Base-by-base conservation (phyloP, 2,113 vertebrate genomes). In the Laterallus jamaicensis region DNA sequence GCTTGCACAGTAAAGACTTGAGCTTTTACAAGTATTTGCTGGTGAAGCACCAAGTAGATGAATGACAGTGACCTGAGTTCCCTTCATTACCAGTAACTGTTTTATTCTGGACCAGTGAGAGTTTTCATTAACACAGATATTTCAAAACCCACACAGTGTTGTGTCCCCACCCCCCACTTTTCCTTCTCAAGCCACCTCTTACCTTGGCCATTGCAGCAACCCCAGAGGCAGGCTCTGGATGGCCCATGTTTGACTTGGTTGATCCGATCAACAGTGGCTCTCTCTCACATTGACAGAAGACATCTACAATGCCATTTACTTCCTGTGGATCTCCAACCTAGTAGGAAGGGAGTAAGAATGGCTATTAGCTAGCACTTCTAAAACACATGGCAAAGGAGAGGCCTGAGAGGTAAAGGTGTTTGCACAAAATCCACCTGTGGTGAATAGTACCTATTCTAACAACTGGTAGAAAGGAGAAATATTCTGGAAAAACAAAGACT, bases 231-330 rank as follows among this genome's bases (percentile, higher is more conserved):
- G 99, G 99, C 96, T 99, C 99, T 7, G 99, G 98, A 83, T 99
- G 99, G 37, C 99, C 99, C 99, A 99, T 99, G 97, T 99, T 99
- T 60, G 99, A 99, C 96, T 99, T 99, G 64, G 98, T 99, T 91
- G 99, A 99, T 47, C 99, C 99, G 16, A 99, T 98, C 77, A 99
- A 97, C 93, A 99, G 92, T 1, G 99, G 99, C 2, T 97, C 96
- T 82, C 96, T 97, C 78, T 98, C 82, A 56, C 96, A 91, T 15
- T 97, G 35, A 63, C 98, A 99, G 95, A 99, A 98, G 24, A 98
- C 94, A 18, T 49, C 42, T 59, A 81, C 97, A 20, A 99, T 99
- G 84, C 98, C 92, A 10, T 98, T 99, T 44, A 99, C 92, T 96
- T 99, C 99, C 96, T 99, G 98, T 8, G 99, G 99, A 97, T 99